Conservation (phyloP, 2,797 vertebrate genomes). For the Muscicapa striata region DNA sequence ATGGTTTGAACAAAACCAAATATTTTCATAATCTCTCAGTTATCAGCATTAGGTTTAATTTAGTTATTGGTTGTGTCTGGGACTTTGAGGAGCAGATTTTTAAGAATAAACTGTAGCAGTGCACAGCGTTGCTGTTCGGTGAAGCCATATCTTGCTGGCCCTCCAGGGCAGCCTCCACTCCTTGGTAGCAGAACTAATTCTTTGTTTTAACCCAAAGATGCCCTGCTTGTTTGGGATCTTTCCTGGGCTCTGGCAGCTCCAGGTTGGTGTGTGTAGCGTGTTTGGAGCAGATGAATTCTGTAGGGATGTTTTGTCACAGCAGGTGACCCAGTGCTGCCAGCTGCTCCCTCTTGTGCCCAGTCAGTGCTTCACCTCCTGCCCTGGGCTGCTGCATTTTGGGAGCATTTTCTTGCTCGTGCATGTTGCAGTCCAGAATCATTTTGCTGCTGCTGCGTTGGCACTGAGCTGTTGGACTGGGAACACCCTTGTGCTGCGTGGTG, state of each 20-base stretch:
- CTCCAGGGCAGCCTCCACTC: slow-evolving; percentile 44
- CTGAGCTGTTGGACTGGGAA: background rate
- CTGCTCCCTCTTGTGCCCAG: accelerated
- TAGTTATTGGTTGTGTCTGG: slow-evolving; percentile 58
- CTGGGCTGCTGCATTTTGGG: background rate
- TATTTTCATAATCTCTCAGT: slow-evolving; percentile 75
- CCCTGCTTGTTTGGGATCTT: background rate
- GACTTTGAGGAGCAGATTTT: slow-evolving; percentile 41
- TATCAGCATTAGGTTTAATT: slow-evolving; percentile 60
- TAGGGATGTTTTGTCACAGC: background rate
- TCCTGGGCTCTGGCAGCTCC: background rate
- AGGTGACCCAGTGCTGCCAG: background rate
- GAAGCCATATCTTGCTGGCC: slow-evolving; percentile 77
- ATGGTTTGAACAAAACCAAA: slow-evolving; percentile 66
- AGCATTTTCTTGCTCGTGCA: background rate
- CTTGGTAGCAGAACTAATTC: slow-evolving; percentile 15
- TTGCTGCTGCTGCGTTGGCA: background rate
- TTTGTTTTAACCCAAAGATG: slow-evolving; percentile 64
- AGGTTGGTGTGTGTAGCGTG: background rate
- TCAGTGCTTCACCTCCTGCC: background rate
- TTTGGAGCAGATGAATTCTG: background rate
- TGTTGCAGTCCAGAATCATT: background rate
- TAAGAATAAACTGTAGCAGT: slow-evolving; percentile 59
- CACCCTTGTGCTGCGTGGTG: accelerated
- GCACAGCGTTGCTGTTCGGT: slow-evolving; percentile 63